Percentiles rank a stretch among this genome's conserved stretches.
Conservation (phyloP, 1,140 invertebrate genomes). For the Macrobrachium nipponense region DNA sequence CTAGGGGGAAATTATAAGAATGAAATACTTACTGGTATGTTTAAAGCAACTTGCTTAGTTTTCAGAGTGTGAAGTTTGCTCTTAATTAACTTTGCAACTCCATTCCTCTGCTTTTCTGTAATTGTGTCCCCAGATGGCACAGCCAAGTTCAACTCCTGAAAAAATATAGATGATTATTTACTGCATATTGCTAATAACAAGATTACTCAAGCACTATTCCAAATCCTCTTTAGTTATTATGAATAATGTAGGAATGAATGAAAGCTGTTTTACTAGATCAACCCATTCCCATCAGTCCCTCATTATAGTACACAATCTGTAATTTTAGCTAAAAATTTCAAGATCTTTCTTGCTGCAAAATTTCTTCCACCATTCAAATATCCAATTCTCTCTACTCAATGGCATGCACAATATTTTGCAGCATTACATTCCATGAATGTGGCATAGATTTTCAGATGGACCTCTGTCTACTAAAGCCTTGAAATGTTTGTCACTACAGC, state of each 20-base stretch:
- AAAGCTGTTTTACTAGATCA: neutral
- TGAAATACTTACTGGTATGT: neutral
- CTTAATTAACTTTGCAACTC: slow-evolving; percentile 4
- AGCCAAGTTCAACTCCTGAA: neutral
- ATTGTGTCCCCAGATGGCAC: neutral
- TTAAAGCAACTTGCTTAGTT: neutral
- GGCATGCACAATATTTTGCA: too few relatives aligned
- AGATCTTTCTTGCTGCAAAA: too few relatives aligned
- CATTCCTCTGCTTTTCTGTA: neutral
- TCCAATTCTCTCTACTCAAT: too few relatives aligned
- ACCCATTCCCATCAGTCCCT: neutral
- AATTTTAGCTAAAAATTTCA: too few relatives aligned
- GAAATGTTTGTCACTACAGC: too few relatives aligned
- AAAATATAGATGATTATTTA: neutral
- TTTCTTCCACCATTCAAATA: too few relatives aligned
- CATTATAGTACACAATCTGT: too few relatives aligned
- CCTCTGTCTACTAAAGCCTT: too few relatives aligned
- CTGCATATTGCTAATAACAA: neutral
- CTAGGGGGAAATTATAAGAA: too few relatives aligned
- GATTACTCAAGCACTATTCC: too few relatives aligned
- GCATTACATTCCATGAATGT: too few relatives aligned
- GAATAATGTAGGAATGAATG: neutral
- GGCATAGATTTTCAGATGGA: too few relatives aligned
- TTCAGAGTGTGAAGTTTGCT: neutral
- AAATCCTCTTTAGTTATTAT: neutral